Conservation (phyloP, 2,113 vertebrate genomes). For the Pyrgilauda ruficollis region DNA sequence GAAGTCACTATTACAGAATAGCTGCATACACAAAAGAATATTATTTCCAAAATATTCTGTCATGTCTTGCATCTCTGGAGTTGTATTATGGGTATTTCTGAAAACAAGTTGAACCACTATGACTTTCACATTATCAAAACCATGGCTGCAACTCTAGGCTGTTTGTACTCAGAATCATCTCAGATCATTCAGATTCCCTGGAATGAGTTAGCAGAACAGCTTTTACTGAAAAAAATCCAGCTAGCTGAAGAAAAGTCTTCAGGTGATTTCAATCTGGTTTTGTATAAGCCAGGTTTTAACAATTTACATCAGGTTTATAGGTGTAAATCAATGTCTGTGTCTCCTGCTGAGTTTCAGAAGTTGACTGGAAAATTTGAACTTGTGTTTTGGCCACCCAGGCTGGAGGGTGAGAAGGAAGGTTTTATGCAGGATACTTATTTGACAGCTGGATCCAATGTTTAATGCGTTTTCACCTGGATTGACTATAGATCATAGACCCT, state of each 20-base stretch:
- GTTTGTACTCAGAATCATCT: background rate
- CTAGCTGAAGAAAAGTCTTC: background rate
- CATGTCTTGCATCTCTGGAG: background rate
- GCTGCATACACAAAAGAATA: background rate
- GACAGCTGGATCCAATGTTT: background rate
- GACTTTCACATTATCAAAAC: background rate
- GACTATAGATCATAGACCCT: background rate
- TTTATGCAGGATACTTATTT: background rate
- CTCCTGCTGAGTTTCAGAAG: background rate
- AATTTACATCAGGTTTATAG: background rate
- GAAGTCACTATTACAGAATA: background rate
- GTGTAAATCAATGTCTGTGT: background rate
- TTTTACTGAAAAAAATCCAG: background rate
- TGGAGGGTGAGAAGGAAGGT: background rate
- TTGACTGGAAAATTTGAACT: background rate
- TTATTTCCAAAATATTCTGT: background rate
- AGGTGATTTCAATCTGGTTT: background rate
- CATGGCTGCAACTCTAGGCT: background rate
- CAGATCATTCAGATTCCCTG: background rate
- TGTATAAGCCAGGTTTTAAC: background rate
- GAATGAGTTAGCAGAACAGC: background rate
- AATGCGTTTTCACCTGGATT: background rate
- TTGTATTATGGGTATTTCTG: background rate
- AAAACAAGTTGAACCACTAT: background rate
- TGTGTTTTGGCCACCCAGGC: background rate